A percentile compares a stretch with the other conserved stretches of the same genome.
phyloP scores from a whole-genome alignment of 1,140 invertebrate genomes.

The Drosophila repletoides region DNA sequence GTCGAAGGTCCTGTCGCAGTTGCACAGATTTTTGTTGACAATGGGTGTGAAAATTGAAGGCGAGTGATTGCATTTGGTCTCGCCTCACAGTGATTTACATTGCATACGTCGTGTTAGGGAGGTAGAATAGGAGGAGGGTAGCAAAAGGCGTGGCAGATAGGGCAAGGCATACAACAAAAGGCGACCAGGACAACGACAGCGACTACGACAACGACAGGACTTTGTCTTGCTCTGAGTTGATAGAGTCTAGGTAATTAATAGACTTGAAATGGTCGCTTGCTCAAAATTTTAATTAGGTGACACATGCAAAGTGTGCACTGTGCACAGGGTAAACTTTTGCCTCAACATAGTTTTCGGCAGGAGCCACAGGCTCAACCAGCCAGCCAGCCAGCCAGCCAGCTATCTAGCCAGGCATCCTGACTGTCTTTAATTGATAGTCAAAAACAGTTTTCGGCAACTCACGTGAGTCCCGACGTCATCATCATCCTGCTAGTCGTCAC shows the following conservation, averaged over 20 bases:
- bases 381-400: not conserved
- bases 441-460: slow-evolving; percentile 49
- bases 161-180: slow-evolving; percentile 35
- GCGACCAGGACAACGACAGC: not conserved
- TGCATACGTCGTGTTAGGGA: not conserved
- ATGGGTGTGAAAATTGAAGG: slow-evolving; percentile 80
- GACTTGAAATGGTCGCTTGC: slow-evolving; percentile 76
- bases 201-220: not conserved
- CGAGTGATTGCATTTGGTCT: slow-evolving; percentile 73
- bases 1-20: slow-evolving; percentile 27
- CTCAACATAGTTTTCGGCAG: not conserved
- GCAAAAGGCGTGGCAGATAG: too few species aligned
- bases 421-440: slow-evolving; percentile 73
- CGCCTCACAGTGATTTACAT: slow-evolving; percentile 38
- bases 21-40: slow-evolving; percentile 79
- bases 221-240: slow-evolving; percentile 29
- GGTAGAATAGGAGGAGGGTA: not conserved
- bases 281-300: slow-evolving; percentile 78
- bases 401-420: not conserved
- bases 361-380: not conserved
- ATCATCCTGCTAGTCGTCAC: slow-evolving; percentile 9
- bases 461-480: slow-evolving; percentile 40
- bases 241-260: slow-evolving; percentile 72
- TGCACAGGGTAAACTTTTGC: not conserved
- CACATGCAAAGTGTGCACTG: slow-evolving; percentile 62